Evolutionary conservation across 2,888 invertebrate species (phyloP).

Genomic region (Synanthedon myopaeformis): DNA sequence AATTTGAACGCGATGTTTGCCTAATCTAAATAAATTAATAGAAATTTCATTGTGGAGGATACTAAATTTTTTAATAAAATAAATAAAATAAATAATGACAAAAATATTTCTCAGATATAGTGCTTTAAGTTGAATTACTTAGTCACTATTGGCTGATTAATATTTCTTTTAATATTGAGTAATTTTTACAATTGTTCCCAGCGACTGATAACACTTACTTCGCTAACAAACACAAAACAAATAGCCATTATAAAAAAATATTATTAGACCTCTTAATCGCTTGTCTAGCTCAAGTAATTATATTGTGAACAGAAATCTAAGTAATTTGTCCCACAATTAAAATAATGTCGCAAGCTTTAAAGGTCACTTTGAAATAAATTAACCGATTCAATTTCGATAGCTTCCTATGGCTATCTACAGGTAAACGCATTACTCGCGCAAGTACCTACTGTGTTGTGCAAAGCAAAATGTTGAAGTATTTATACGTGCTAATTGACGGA

Average conservation of each 20-base stretch:
- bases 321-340: slow-evolving; percentile 11
- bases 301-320: slow-evolving; percentile 1
- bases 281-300: not conserved
- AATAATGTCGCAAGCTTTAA: slow-evolving; percentile 1
- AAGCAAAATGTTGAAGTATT: not conserved
- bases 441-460: not conserved
- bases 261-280: not conserved
- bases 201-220: no score
- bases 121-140: no score
- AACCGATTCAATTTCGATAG: slow-evolving; percentile 10
- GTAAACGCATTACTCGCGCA: not conserved
- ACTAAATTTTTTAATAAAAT: no score
- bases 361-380: slow-evolving; percentile 11
- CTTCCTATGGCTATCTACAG: slow-evolving; percentile 12
- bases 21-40: no score
- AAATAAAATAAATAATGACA: no score
- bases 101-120: no score
- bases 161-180: no score
- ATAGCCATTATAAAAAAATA: not conserved
- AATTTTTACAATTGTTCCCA: no score
- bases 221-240: no score
- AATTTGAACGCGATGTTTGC: no score
- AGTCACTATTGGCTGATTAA: no score
- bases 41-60: no score
- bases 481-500: not conserved